Percentiles rank a stretch among this genome's conserved stretches.
Conservation (phyloP, 2,888 invertebrate genomes). For the Dryomyza anilis region DNA sequence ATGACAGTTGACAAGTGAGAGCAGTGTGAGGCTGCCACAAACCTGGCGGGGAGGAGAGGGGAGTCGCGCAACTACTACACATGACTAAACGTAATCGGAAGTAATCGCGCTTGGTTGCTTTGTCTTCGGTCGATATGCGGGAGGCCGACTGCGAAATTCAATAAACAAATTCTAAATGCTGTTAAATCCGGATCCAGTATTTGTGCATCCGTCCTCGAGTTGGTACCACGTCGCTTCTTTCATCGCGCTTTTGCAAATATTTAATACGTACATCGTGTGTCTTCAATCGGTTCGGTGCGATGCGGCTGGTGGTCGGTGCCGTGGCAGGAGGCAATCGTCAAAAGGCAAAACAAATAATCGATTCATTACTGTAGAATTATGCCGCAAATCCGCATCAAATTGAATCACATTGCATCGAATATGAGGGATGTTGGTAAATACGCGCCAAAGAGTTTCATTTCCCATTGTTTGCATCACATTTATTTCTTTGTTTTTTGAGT, state of each 20-base stretch:
- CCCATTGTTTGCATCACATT: not conserved
- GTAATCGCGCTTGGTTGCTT: slow-evolving; percentile 18
- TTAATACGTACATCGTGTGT: too few relatives aligned
- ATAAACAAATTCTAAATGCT: slow-evolving; percentile 3
- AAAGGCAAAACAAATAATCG: slow-evolving; percentile 29
- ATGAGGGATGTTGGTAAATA: slow-evolving; percentile 29
- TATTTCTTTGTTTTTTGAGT: not conserved
- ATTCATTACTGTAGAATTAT: slow-evolving; percentile 32
- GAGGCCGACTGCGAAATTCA: slow-evolving; percentile 8
- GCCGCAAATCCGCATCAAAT: slow-evolving; percentile 15
- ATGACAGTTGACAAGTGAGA: slow-evolving; percentile 8
- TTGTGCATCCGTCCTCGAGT: not conserved
- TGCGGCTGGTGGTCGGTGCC: not conserved
- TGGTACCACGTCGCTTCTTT: slow-evolving; percentile 5
- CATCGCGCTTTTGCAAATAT: slow-evolving; percentile 25
- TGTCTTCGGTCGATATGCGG: slow-evolving; percentile 13
- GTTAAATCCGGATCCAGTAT: slow-evolving; percentile 1
- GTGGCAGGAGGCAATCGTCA: slow-evolving; percentile 2
- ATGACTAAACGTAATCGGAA: slow-evolving; percentile 17
- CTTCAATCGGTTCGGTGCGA: slow-evolving; percentile 6
- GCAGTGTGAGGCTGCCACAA: not conserved
- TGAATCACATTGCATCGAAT: too few relatives aligned
- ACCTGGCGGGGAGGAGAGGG: not conserved
- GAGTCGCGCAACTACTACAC: slow-evolving; percentile 3
- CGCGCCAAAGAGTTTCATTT: not conserved